These are phyloP conservation scores for Tribolium castaneum DNA, from an alignment of 1,140 invertebrate species.

Conservation along the genomic window DNA sequence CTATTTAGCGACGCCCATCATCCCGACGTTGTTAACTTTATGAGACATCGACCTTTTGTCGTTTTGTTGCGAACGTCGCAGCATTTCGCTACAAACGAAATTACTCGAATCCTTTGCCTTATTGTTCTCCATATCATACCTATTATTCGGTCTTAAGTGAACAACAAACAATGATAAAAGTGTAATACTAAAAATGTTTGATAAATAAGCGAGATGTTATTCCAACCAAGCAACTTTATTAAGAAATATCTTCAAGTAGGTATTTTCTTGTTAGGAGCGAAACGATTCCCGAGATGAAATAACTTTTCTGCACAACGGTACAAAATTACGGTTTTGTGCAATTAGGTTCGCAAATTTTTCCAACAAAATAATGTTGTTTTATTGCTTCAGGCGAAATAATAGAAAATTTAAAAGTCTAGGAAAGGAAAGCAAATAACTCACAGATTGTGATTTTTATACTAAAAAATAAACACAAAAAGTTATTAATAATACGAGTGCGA, in stretches of 20 bases:
- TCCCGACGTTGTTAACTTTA: conserved; percentile 30
- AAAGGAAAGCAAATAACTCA: too few relatives aligned
- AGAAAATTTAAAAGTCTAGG: too few relatives aligned
- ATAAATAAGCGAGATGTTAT: neutral
- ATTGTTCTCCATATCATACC: conserved; percentile 20
- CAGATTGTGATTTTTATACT: too few relatives aligned
- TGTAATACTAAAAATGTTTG: conserved; percentile 12
- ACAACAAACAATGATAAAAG: conserved; percentile 15
- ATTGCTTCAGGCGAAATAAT: too few relatives aligned
- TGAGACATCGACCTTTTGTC: conserved; percentile 21
- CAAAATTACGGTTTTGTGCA: neutral
- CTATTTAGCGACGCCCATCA: conserved; percentile 23
- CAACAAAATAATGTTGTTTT: neutral
- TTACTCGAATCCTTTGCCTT: neutral
- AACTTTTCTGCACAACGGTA: neutral
- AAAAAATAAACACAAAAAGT: too few relatives aligned
- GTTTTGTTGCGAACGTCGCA: conserved; percentile 24
- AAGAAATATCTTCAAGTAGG: conserved; percentile 13
- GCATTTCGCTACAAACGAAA: conserved; percentile 7
- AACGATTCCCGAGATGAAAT: neutral
- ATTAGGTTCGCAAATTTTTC: neutral
- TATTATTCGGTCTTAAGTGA: conserved; percentile 5
- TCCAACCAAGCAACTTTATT: neutral
- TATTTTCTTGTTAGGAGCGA: neutral
- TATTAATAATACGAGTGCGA: too few relatives aligned